Conservation (phyloP, 2,888 invertebrate genomes). For the Xestobium rufovillosum region DNA sequence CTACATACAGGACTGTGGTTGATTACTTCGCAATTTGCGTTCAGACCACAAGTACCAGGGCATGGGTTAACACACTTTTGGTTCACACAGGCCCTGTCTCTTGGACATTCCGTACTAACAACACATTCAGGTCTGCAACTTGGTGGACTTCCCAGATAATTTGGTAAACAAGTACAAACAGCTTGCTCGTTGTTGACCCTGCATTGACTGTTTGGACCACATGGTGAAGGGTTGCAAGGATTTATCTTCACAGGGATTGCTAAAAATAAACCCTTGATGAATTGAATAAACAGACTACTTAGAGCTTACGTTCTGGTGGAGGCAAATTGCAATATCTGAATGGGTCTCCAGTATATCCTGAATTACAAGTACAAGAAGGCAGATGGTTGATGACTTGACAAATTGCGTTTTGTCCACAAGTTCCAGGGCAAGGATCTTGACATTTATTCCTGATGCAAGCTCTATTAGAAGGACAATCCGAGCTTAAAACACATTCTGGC, state of each 20-base stretch:
- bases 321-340: slow-evolving; percentile 36
- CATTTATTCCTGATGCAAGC: slow-evolving; percentile 68
- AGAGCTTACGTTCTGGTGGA: slow-evolving; percentile 35
- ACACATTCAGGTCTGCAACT: slow-evolving; percentile 61
- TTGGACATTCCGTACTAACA: slow-evolving; percentile 58
- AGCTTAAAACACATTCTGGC: slow-evolving; percentile 65
- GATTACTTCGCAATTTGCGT: slow-evolving; percentile 61
- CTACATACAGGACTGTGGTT: slow-evolving; percentile 66
- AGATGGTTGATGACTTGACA: slow-evolving; percentile 73
- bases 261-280: too few species aligned
- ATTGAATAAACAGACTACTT: too few species aligned
- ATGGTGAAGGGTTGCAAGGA: slow-evolving; percentile 61
- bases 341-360: slow-evolving; percentile 54
- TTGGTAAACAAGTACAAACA: slow-evolving; percentile 63
- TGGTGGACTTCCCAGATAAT: slow-evolving; percentile 61
- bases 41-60: slow-evolving; percentile 62
- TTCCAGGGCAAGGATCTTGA: slow-evolving; percentile 63
- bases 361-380: slow-evolving; percentile 63
- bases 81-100: slow-evolving; percentile 57
- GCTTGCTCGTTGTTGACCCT: slow-evolving; percentile 59
- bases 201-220: slow-evolving; percentile 77
- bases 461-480: slow-evolving; percentile 62
- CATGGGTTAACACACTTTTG: slow-evolving; percentile 67
- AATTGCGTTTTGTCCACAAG: slow-evolving; percentile 62
- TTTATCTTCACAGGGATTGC: too few species aligned